A percentile compares a stretch with the other conserved stretches of the same genome.
phyloP scores from a whole-genome alignment of 2,888 invertebrate species.

The Augochlorella aurata region DNA sequence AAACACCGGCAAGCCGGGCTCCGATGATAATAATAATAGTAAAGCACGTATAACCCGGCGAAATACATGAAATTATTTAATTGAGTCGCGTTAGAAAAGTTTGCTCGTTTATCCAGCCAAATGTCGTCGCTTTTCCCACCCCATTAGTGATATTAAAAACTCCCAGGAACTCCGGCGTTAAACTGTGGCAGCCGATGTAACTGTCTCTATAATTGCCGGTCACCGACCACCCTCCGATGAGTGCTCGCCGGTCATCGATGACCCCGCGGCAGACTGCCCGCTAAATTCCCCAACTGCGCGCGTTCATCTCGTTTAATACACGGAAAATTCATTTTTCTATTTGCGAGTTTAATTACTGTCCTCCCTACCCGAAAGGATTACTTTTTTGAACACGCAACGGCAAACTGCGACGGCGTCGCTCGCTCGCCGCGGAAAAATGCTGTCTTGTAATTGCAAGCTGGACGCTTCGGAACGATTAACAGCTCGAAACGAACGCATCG shows the following conservation, averaged over 20 bases:
- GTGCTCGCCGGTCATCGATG: background rate
- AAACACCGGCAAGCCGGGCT: background rate
- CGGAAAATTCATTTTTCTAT: too few relatives aligned
- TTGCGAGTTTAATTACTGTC: too few relatives aligned
- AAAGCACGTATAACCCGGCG: background rate
- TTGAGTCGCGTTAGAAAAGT: constrained; percentile 7
- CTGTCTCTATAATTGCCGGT: background rate
- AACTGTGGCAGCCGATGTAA: background rate
- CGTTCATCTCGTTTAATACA: too few relatives aligned
- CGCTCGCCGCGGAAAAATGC: too few relatives aligned
- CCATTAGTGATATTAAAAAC: constrained; percentile 13
- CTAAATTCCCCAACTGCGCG: background rate
- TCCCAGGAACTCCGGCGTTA: background rate
- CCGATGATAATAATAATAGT: background rate
- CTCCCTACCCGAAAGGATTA: background rate
- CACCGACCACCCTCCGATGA: background rate
- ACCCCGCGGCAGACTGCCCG: background rate
- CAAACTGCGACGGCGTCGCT: too few relatives aligned
- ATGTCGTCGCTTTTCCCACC: background rate
- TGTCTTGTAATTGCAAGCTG: too few relatives aligned
- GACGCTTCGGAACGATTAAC: too few relatives aligned
- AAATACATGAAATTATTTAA: constrained; percentile 5
- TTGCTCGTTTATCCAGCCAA: constrained; percentile 1
- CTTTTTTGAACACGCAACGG: background rate
- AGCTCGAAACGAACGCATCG: background rate